A percentile compares a stretch with the other conserved stretches of the same genome.
These are phyloP conservation scores for Oxyura jamaicensis DNA, from an alignment of 2,113 vertebrate genomes.

Conservation along the genomic window DNA sequence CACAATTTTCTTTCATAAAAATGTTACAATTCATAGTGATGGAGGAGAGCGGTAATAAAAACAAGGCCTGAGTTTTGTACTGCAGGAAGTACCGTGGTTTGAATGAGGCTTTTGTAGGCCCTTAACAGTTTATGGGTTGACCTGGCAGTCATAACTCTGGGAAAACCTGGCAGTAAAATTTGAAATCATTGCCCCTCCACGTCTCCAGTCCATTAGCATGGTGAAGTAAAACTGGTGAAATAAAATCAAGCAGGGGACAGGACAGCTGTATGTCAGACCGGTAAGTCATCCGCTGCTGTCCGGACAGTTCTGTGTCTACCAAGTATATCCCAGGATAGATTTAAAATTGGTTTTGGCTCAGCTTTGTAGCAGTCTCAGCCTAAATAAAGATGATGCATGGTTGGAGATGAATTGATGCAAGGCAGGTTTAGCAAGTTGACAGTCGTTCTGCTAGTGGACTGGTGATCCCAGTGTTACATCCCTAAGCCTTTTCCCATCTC, in stretches of 20 bases:
- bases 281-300: background rate
- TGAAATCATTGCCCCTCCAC: background rate
- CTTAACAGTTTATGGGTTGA: slow-evolving; percentile 26
- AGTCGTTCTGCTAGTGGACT: background rate
- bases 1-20: background rate
- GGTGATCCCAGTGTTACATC: background rate
- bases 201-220: background rate
- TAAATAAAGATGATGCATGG: background rate
- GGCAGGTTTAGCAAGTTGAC: background rate
- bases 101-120: slow-evolving; percentile 19
- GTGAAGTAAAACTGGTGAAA: slow-evolving; percentile 16
- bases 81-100: background rate
- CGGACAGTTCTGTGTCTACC: background rate
- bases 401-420: background rate
- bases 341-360: background rate
- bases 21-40: background rate
- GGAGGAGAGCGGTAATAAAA: background rate
- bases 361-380: background rate
- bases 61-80: background rate
- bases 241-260: slow-evolving; percentile 1
- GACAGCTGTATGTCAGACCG: slow-evolving; percentile 9
- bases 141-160: background rate
- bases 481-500: background rate
- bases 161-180: slow-evolving; percentile 14
- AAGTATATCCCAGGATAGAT: background rate